Conservation (phyloP, 2,888 invertebrate species). For the Sympetrum striolatum region DNA sequence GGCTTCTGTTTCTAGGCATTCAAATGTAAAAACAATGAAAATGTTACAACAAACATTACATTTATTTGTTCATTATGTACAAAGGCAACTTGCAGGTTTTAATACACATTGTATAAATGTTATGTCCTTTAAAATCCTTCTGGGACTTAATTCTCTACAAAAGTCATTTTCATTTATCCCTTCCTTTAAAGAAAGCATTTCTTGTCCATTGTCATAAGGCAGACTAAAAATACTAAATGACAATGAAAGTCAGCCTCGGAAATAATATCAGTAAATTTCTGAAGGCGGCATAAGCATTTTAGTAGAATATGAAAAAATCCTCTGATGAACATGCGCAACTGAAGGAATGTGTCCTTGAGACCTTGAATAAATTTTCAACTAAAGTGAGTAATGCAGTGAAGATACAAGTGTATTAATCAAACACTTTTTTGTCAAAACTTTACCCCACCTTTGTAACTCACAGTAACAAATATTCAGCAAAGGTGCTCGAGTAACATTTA, state of each 20-base stretch:
- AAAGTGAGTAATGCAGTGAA: neutral
- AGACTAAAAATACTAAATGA: slow-evolving; percentile 13
- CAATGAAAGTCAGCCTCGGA: neutral
- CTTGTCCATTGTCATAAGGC: neutral
- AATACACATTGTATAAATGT: slow-evolving; percentile 44
- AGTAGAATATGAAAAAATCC: neutral
- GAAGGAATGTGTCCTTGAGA: slow-evolving; percentile 6
- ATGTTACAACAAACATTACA: slow-evolving; percentile 42
- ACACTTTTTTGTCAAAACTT: neutral
- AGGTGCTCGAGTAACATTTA: neutral
- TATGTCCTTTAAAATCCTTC: slow-evolving; percentile 38
- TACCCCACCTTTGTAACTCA: neutral
- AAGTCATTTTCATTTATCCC: slow-evolving; percentile 20
- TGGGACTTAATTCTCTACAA: slow-evolving; percentile 36
- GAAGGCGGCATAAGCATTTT: neutral
- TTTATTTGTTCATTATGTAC: slow-evolving; percentile 43
- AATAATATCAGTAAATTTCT: neutral
- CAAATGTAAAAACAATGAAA: slow-evolving; percentile 34
- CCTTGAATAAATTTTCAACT: neutral
- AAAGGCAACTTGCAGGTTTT: slow-evolving; percentile 42
- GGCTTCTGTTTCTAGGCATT: slow-evolving; percentile 6
- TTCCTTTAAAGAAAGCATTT: slow-evolving; percentile 1
- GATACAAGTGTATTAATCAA: neutral
- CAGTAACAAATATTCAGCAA: neutral
- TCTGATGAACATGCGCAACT: neutral